A percentile compares a stretch with the other conserved stretches of the same genome.
Evolutionary conservation across 2,888 invertebrate species (phyloP).

Genomic region (Galeruca laticollis): DNA sequence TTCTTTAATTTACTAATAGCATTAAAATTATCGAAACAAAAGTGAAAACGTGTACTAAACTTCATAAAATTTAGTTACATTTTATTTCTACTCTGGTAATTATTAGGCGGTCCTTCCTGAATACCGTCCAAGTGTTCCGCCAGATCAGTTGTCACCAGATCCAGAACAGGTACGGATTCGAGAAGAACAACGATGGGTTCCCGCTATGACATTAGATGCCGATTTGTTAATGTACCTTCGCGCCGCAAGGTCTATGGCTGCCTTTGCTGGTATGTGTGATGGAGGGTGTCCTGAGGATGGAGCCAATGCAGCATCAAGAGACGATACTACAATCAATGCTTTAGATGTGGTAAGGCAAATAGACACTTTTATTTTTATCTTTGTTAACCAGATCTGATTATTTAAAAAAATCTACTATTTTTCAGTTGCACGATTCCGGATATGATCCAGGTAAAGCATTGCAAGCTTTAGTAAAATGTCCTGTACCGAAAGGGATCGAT

Average conservation of each 20-base stretch:
- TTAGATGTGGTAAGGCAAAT: constrained; percentile 81
- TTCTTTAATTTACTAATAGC: too few species aligned
- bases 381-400: background rate
- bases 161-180: constrained; percentile 71
- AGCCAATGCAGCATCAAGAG: constrained; percentile 95
- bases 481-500: constrained; percentile 96
- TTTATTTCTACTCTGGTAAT: constrained; percentile 10
- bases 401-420: background rate
- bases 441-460: constrained; percentile 97
- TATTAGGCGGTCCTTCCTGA: constrained; percentile 65
- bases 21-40: too few species aligned
- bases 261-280: constrained; percentile 98
- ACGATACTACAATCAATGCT: constrained; percentile 98
- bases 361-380: background rate
- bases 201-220: constrained; percentile 91
- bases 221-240: constrained; percentile 97
- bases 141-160: constrained; percentile 69
- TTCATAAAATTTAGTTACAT: background rate
- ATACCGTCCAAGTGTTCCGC: constrained; percentile 69
- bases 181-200: constrained; percentile 92
- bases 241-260: constrained; percentile 97
- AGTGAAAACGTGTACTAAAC: constrained; percentile 11
- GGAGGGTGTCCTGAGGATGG: constrained; percentile 97
- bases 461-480: constrained; percentile 96
- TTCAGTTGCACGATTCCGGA: constrained; percentile 90